Conservation (phyloP, 2,888 invertebrate genomes). For the Hyles lineata region DNA sequence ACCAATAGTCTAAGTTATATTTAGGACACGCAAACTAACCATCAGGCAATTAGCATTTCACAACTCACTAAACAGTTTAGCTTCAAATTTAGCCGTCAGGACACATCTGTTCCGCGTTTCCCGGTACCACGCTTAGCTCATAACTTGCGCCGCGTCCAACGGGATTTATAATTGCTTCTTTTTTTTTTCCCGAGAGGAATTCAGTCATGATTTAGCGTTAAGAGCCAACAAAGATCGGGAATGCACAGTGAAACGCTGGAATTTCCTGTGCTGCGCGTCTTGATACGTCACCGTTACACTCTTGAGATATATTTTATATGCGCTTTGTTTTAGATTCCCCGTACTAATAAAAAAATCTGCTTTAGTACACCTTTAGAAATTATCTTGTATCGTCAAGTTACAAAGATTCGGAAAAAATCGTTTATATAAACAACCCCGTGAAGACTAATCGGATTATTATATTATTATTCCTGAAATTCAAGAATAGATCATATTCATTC, state of each 20-base stretch:
- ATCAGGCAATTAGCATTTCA: slow-evolving; percentile 4
- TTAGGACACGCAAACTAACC: background rate
- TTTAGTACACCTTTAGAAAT: too few species aligned
- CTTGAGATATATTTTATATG: background rate
- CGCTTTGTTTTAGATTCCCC: background rate
- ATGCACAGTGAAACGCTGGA: background rate
- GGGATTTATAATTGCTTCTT: slow-evolving; percentile 22
- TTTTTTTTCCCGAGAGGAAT: slow-evolving; percentile 14
- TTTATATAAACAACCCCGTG: too few species aligned
- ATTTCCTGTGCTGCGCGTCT: slow-evolving; percentile 6
- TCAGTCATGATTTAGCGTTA: slow-evolving; percentile 22
- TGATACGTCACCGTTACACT: background rate
- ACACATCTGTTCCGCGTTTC: slow-evolving; percentile 12
- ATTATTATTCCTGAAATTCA: too few species aligned
- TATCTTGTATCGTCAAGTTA: too few species aligned
- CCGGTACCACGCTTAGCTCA: background rate
- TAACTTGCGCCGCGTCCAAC: slow-evolving; percentile 12
- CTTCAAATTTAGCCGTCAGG: background rate
- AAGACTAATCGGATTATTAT: too few species aligned
- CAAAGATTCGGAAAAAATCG: too few species aligned
- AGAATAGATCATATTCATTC: too few species aligned
- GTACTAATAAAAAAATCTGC: too few species aligned
- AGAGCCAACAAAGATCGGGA: slow-evolving; percentile 22
- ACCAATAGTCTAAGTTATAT: background rate
- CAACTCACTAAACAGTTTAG: background rate